Conservation (phyloP, 2,797 vertebrate genomes). For the Betta splendens region DNA sequence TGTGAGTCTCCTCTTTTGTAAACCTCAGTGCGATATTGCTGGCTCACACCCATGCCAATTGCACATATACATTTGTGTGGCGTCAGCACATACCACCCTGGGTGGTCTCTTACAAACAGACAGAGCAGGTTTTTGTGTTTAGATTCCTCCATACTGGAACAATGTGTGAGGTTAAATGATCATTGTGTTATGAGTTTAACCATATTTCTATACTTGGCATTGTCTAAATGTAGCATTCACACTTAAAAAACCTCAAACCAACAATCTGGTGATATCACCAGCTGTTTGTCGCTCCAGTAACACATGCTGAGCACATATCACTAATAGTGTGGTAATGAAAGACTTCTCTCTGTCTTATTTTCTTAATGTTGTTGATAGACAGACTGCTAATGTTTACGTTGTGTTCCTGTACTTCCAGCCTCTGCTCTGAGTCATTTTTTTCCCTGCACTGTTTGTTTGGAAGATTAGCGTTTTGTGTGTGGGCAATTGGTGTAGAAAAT, state of each 20-base stretch:
- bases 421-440: conserved; percentile 22
- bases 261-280: conserved; percentile 27
- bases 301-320: too few relatives aligned
- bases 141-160: conserved; percentile 11
- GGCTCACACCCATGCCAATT: conserved; percentile 17
- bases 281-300: conserved; percentile 27
- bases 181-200: conserved; percentile 20
- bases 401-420: conserved; percentile 7
- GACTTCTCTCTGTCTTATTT: too few relatives aligned
- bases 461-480: conserved; percentile 44
- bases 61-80: conserved; percentile 12
- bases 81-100: conserved; percentile 24
- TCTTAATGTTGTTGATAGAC: too few relatives aligned
- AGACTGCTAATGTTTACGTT: conserved; percentile 1
- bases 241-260: background rate
- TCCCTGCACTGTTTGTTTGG: conserved; percentile 27
- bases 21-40: conserved; percentile 36
- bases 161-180: conserved; percentile 8
- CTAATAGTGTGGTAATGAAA: too few relatives aligned
- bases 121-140: conserved; percentile 27
- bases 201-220: conserved; percentile 18
- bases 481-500: conserved; percentile 47
- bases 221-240: conserved; percentile 16
- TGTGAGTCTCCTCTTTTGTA: conserved; percentile 26
- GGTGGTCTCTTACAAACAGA: conserved; percentile 52